Evolutionary conservation across 2,888 invertebrate species (phyloP).

Genomic region (Callosobruchus maculatus): DNA sequence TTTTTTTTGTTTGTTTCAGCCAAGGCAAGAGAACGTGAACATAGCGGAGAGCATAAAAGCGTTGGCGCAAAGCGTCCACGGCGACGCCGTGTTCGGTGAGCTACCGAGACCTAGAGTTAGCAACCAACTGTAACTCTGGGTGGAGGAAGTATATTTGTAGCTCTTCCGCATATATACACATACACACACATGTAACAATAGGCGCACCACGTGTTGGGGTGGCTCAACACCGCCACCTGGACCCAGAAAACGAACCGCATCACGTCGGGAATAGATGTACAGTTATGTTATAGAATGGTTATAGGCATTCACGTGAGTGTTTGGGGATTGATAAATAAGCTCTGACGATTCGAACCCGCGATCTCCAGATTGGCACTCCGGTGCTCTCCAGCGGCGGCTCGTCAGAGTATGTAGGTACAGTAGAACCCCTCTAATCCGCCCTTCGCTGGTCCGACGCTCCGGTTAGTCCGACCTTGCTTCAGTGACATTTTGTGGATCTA

Average conservation of each 20-base stretch:
- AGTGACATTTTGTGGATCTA: too few species aligned
- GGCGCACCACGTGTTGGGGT: not conserved
- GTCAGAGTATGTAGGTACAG: too few species aligned
- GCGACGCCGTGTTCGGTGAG: conserved; percentile 82
- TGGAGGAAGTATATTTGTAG: not conserved
- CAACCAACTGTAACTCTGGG: conserved; percentile 65
- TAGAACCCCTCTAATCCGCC: too few species aligned
- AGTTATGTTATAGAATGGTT: too few species aligned
- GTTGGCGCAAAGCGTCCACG: conserved; percentile 86
- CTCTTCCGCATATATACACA: conserved; percentile 7
- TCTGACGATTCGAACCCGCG: too few species aligned
- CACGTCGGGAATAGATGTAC: not conserved
- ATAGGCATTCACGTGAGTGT: not conserved
- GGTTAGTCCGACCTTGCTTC: too few species aligned
- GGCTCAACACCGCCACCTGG: not conserved
- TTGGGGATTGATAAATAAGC: not conserved
- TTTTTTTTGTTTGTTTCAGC: conserved; percentile 15
- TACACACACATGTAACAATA: too few species aligned
- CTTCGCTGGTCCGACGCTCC: too few species aligned
- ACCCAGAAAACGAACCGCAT: not conserved
- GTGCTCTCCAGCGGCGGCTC: too few species aligned
- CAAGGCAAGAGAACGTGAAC: conserved; percentile 48
- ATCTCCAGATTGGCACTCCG: too few species aligned
- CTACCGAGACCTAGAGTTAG: conserved; percentile 82
- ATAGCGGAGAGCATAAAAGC: conserved; percentile 91